Base-by-base conservation (phyloP, 2,113 vertebrate genomes). In the Trichomycterus rosablanca region DNA sequence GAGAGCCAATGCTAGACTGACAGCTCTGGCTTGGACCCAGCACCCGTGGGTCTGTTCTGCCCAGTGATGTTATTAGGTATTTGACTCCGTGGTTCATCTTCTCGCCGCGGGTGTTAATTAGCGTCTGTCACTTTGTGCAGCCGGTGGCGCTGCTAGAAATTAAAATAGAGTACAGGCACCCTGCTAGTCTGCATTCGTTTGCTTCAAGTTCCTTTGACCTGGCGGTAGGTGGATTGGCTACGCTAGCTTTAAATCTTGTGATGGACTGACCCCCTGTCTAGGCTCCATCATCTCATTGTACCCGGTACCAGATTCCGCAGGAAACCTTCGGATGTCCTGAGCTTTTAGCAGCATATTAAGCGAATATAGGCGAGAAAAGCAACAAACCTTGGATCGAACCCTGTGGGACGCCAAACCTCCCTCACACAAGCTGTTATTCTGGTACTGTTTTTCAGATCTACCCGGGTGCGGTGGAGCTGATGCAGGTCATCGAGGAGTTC, bases 401-500 rank as follows among this genome's bases (percentile, higher is more conserved):
- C n/a, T n/a, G 3, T 7, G 7, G 14, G 7, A 55, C 2, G 37
- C 26, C 26, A 30, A 30, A 7, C 7, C 26, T n/a, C 15, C 7
- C 16, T 19, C 26, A 30, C 28, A 30, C 8, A 51, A 16, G n/a
- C 7, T 37, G 58, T 60, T 37, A 75, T 52, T 9, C 10, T 15
- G 14, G 22, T 58, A n/a, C 30, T 55, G 9, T 44, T 7, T 40
- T 68, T 24, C 83, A 99, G 96, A 94, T 99, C 79, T 98, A 97
- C 71, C 96, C 94, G 0, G 96, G 92, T 26, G 95, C 96, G 0
- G 91, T 99, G 85, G 94, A 97, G 76, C 88, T 99, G 82, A 99
- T 98, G 95, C 94, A 97, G 89, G 93, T 99, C 86, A 98, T 97
- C 76, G 96, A 99, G 88, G 96, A 99, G 81, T 99, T 98, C 89